These are phyloP conservation scores for Corythaixoides concolor DNA, from an alignment of 2,113 vertebrate genomes.

Conservation along the genomic window DNA sequence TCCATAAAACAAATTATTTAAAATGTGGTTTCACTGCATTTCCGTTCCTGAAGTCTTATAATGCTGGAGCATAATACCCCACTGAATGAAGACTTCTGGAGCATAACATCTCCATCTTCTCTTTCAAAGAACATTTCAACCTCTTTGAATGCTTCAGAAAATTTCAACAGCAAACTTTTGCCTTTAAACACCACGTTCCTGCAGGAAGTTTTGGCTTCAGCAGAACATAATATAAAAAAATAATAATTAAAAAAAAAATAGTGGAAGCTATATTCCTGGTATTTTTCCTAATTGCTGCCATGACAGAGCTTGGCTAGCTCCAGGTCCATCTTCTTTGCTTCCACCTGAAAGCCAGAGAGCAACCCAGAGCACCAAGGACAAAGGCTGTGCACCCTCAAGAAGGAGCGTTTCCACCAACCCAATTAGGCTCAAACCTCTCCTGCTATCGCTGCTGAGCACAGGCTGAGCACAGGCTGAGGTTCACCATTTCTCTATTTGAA, in stretches of 20 bases:
- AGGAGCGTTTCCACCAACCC: neutral
- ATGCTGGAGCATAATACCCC: fast-evolving
- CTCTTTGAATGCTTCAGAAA: neutral
- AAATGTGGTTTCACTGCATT: neutral
- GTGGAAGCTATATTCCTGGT: neutral
- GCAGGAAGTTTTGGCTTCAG: neutral
- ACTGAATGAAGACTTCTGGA: neutral
- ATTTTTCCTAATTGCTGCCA: neutral
- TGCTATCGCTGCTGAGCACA: neutral
- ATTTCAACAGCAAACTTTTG: neutral
- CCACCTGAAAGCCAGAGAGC: neutral
- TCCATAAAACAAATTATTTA: neutral
- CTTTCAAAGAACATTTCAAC: neutral
- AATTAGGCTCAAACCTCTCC: neutral
- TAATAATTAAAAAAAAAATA: neutral
- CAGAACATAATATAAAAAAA: neutral
- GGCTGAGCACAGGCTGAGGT: neutral
- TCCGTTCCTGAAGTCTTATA: neutral
- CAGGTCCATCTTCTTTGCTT: neutral
- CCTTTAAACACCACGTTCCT: neutral
- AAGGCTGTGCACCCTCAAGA: neutral
- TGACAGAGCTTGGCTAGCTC: neutral
- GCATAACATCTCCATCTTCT: neutral
- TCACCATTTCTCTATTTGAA: neutral
- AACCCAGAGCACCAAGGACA: neutral